Conservation (phyloP, 2,888 invertebrate genomes). For the Hybos culiciformis region DNA sequence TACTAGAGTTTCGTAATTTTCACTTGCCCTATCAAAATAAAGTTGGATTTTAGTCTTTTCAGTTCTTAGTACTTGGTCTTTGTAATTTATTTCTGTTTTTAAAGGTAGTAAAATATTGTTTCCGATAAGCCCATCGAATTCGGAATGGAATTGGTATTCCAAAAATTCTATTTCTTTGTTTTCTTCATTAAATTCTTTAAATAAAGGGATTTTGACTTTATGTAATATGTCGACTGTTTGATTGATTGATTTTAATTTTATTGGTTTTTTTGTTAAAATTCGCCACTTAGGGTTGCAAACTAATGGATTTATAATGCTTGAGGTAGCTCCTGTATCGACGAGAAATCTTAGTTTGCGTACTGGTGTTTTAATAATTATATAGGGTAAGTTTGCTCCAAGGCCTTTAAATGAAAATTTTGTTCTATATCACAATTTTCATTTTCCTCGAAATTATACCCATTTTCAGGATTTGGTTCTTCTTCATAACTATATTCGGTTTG, state of each 20-base stretch:
- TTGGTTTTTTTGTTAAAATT: not conserved
- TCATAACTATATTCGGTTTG: too few relatives aligned
- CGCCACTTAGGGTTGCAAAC: slow-evolving; percentile 1
- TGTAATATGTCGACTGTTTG: not conserved
- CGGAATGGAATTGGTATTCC: too few relatives aligned
- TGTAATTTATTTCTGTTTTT: not conserved
- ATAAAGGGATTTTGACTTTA: not conserved
- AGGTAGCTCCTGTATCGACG: too few relatives aligned
- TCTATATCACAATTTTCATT: not conserved
- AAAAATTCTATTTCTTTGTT: not conserved
- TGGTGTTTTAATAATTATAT: not conserved
- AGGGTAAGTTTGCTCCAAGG: not conserved
- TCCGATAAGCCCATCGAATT: not conserved
- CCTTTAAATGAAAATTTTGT: not conserved
- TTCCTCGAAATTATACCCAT: too few relatives aligned
- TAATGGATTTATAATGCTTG: not conserved
- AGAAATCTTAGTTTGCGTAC: not conserved
- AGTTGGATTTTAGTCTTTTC: not conserved
- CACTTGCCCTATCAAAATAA: not conserved
- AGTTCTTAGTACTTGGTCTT: not conserved
- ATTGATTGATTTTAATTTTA: too few relatives aligned
- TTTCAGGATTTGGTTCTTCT: too few relatives aligned
- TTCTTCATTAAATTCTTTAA: not conserved
- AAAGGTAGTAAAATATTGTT: not conserved
- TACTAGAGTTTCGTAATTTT: not conserved